These are phyloP conservation scores for Nanger granti DNA, from an alignment of 2,113 vertebrate species.

Conservation along the genomic window DNA sequence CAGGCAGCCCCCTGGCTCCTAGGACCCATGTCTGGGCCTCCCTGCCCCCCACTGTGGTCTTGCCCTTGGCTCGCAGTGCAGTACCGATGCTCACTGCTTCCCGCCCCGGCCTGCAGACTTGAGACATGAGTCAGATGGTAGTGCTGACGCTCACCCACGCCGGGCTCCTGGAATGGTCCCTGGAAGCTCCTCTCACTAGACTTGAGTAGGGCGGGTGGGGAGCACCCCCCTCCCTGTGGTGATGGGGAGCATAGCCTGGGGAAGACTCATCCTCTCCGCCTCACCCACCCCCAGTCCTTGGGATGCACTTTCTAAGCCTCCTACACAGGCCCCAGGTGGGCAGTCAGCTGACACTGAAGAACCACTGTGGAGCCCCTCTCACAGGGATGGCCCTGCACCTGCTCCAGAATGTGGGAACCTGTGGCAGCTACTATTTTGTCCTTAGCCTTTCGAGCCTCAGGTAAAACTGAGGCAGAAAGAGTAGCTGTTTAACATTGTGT, in stretches of 20 bases:
- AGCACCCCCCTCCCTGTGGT: background rate
- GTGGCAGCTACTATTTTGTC: background rate
- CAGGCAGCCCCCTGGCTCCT: background rate
- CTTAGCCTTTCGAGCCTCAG: background rate
- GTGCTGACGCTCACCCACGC: background rate
- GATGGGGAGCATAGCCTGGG: background rate
- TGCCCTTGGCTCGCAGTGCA: background rate
- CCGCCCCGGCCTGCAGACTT: background rate
- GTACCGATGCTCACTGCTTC: background rate
- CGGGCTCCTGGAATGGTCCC: background rate
- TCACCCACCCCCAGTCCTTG: background rate
- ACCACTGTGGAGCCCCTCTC: background rate
- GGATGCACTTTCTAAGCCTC: background rate
- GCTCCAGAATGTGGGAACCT: background rate
- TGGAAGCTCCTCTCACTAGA: background rate
- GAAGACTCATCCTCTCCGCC: background rate
- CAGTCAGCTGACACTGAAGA: background rate
- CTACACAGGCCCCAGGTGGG: background rate
- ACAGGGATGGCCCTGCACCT: background rate
- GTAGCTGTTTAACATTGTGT: background rate
- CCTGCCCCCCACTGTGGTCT: background rate
- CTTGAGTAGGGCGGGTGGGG: background rate
- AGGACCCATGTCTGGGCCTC: background rate
- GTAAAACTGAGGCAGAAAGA: background rate
- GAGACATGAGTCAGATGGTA: background rate